phyloP scores from a whole-genome alignment of 1,140 invertebrate species.

The Himalopsyche phryganea region DNA sequence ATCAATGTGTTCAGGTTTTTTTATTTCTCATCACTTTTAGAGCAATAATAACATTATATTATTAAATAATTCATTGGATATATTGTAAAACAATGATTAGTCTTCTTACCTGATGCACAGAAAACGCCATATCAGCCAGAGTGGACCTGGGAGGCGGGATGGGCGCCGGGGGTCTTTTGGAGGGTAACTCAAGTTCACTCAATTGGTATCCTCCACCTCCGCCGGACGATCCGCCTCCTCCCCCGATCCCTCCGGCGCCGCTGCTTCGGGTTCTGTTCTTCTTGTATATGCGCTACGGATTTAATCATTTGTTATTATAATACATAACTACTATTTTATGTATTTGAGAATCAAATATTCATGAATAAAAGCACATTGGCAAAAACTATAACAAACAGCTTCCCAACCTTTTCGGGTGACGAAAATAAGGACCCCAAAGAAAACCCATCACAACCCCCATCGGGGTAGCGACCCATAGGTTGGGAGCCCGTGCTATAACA shows the following conservation, averaged over 20 bases:
- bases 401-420: no score
- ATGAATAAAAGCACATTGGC: background rate
- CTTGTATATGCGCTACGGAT: conserved; percentile 54
- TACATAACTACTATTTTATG: background rate
- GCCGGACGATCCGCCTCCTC: conserved; percentile 38
- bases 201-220: conserved; percentile 59
- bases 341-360: background rate
- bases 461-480: no score
- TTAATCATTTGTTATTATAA: background rate
- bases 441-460: background rate
- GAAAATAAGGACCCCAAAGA: background rate
- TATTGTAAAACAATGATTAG: no score
- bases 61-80: no score
- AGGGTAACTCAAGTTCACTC: conserved; percentile 66
- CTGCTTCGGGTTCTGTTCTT: conserved; percentile 44
- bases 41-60: no score
- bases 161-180: conserved; percentile 49
- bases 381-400: background rate
- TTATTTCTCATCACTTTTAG: no score
- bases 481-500: no score
- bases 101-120: conserved; percentile 46
- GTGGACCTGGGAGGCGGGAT: conserved; percentile 44
- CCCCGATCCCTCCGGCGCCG: conserved; percentile 3
- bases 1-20: no score
- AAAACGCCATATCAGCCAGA: conserved; percentile 47